phyloP scores from a whole-genome alignment of 2,888 invertebrate genomes.

The Agonum fuliginosum region DNA sequence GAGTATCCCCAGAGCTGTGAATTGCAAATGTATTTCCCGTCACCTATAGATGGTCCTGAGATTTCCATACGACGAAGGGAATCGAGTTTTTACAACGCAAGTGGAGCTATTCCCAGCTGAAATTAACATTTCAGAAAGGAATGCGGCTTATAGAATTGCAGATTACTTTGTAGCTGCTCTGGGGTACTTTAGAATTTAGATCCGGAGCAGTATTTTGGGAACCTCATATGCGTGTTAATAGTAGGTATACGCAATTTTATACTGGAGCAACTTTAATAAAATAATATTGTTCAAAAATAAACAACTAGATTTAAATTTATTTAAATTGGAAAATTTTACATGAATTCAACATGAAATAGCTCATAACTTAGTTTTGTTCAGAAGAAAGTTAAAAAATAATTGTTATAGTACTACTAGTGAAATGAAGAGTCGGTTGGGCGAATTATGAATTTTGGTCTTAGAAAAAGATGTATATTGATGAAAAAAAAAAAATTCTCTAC shows the following conservation, averaged over 20 bases:
- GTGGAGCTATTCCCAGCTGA: constrained; percentile 52
- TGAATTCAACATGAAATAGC: too few species aligned
- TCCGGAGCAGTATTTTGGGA: not conserved
- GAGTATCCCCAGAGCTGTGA: not conserved
- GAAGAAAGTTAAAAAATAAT: too few species aligned
- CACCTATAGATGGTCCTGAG: constrained; percentile 6
- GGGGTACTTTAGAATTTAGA: too few species aligned
- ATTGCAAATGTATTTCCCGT: constrained; percentile 16
- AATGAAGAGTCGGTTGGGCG: too few species aligned
- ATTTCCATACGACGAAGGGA: constrained; percentile 21
- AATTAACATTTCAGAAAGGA: constrained; percentile 55
- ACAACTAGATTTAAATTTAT: not conserved
- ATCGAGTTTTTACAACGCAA: constrained; percentile 43
- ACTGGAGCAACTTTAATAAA: not conserved
- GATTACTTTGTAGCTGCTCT: constrained; percentile 7
- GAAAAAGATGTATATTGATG: too few species aligned
- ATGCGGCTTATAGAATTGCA: constrained; percentile 53
- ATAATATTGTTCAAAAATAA: not conserved
- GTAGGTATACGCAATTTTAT: not conserved
- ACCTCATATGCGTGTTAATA: not conserved
- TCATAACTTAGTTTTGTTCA: too few species aligned
- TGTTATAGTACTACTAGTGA: too few species aligned
- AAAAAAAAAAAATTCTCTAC: too few species aligned
- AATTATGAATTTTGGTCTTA: too few species aligned
- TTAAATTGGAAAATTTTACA: not conserved